A percentile compares a stretch with the other conserved stretches of the same genome.
Conservation (phyloP, 2,888 invertebrate genomes). For the Cryptocephalus moraei region DNA sequence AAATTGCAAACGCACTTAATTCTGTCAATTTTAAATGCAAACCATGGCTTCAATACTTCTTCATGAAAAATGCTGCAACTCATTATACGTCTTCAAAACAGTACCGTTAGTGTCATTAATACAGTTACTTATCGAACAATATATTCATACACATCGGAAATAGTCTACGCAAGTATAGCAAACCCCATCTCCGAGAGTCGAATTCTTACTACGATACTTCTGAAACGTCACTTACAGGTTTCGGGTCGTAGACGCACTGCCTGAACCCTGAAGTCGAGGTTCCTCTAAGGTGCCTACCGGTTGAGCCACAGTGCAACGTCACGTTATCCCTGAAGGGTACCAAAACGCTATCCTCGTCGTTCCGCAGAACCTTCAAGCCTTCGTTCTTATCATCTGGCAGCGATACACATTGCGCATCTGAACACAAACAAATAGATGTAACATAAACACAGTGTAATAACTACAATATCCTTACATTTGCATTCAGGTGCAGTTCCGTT, state of each 20-base stretch:
- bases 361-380: conserved; percentile 66
- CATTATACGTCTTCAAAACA: too few species aligned
- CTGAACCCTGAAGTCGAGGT: conserved; percentile 78
- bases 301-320: conserved; percentile 68
- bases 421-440: conserved; percentile 19
- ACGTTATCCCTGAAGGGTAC: conserved; percentile 87
- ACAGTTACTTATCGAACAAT: too few species aligned
- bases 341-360: conserved; percentile 72
- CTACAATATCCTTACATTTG: conserved; percentile 58
- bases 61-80: too few species aligned
- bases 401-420: conserved; percentile 84
- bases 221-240: conserved; percentile 46
- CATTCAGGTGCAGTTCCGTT: conserved; percentile 90
- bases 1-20: too few species aligned
- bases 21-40: too few species aligned
- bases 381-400: conserved; percentile 82
- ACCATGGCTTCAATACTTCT: too few species aligned
- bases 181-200: too few species aligned
- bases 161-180: too few species aligned
- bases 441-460: neutral
- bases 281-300: conserved; percentile 67
- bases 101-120: too few species aligned
- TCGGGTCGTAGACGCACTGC: conserved; percentile 93
- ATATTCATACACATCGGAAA: too few species aligned
- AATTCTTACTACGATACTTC: too few species aligned